phyloP scores from a whole-genome alignment of 1,140 invertebrate genomes.

The Drosophila santomea region DNA sequence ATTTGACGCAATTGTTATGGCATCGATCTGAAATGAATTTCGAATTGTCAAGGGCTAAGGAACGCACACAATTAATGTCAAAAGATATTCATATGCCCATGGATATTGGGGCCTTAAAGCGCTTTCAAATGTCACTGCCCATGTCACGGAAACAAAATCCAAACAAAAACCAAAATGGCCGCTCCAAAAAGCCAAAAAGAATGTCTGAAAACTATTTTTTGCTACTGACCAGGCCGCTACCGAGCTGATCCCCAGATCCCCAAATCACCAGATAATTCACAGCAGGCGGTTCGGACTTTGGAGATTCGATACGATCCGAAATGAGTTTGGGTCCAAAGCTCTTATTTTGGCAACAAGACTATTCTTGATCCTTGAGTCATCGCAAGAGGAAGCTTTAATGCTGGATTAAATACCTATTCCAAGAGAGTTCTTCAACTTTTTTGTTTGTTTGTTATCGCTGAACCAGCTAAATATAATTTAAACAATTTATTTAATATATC shows the following conservation, averaged over 20 bases:
- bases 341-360: slow-evolving; percentile 23
- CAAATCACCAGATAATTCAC: slow-evolving; percentile 18
- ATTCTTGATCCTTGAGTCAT: slow-evolving; percentile 61
- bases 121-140: slow-evolving; percentile 75
- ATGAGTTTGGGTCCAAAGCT: slow-evolving; percentile 26
- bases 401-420: neutral
- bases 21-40: slow-evolving; percentile 70
- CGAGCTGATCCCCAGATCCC: slow-evolving; percentile 29
- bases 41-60: slow-evolving; percentile 64
- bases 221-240: slow-evolving; percentile 49
- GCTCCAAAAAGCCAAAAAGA: slow-evolving; percentile 49
- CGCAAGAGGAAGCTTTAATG: neutral
- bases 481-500: too few relatives aligned
- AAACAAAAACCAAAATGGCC: slow-evolving; percentile 45
- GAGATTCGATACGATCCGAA: slow-evolving; percentile 12
- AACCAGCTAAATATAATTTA: too few relatives aligned
- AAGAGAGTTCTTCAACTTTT: neutral
- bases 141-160: slow-evolving; percentile 50
- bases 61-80: slow-evolving; percentile 78
- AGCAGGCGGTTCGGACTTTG: slow-evolving; percentile 28
- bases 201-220: slow-evolving; percentile 41
- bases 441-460: too few relatives aligned
- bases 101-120: slow-evolving; percentile 57
- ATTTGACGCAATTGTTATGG: slow-evolving; percentile 78
- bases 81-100: slow-evolving; percentile 41